These are phyloP conservation scores for Panurus biarmicus DNA, from an alignment of 2,113 vertebrate genomes.

Conservation along the genomic window DNA sequence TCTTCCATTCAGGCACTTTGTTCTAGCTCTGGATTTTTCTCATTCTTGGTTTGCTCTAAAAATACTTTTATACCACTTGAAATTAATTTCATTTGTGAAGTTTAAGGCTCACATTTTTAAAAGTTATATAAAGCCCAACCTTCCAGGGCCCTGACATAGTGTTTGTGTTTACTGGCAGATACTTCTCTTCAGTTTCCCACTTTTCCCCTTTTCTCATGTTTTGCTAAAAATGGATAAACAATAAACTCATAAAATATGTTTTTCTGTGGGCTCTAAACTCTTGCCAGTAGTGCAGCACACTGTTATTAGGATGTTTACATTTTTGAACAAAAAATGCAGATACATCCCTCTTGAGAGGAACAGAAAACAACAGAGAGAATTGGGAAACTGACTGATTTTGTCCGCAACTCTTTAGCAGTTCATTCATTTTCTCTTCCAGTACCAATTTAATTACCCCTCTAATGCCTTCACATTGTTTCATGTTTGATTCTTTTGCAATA, in stretches of 20 bases:
- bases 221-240: background rate
- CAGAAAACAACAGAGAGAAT: background rate
- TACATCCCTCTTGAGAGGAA: background rate
- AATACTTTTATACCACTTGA: background rate
- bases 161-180: background rate
- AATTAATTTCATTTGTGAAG: background rate
- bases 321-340: background rate
- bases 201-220: background rate
- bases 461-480: background rate
- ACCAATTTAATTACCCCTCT: background rate
- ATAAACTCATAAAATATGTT: background rate
- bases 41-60: background rate
- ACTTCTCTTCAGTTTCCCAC: background rate
- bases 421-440: background rate
- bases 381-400: background rate
- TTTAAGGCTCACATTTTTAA: background rate
- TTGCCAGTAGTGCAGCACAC: background rate
- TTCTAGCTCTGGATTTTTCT: background rate
- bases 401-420: background rate
- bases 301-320: rapidly evolving
- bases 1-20: rapidly evolving
- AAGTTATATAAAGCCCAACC: background rate
- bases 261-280: background rate
- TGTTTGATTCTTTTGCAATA: background rate
- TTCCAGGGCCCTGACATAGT: background rate